Conservation (phyloP, 2,797 vertebrate species). For the Hipposideros larvatus region DNA sequence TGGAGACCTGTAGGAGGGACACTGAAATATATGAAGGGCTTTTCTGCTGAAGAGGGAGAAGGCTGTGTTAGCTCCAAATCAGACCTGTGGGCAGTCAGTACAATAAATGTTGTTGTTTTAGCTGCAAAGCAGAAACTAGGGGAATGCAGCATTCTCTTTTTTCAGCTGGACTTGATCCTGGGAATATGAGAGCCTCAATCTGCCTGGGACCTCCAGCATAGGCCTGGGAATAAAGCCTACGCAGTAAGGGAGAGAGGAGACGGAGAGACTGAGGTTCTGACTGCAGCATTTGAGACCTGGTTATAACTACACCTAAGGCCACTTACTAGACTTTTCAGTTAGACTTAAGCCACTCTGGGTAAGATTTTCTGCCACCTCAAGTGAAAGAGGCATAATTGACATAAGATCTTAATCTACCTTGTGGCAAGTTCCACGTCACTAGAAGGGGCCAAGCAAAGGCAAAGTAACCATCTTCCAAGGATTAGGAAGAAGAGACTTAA, state of each 20-base stretch:
- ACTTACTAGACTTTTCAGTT: not conserved
- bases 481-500: not conserved
- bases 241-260: not conserved
- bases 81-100: not conserved
- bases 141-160: not conserved
- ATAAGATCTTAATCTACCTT: not conserved
- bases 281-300: not conserved
- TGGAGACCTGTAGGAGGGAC: not conserved
- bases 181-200: not conserved
- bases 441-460: not conserved
- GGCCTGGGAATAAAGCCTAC: not conserved
- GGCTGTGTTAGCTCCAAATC: not conserved
- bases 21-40: not conserved
- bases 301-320: not conserved
- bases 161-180: not conserved
- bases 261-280: not conserved
- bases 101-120: not conserved
- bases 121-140: not conserved
- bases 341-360: not conserved
- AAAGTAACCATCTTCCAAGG: not conserved
- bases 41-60: conserved; percentile 4
- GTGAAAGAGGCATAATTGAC: not conserved
- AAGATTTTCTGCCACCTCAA: conserved; percentile 14
- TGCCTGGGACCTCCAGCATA: not conserved
- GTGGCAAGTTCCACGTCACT: not conserved